Conservation (phyloP, 2,888 invertebrate species). For the Cephus runcator region DNA sequence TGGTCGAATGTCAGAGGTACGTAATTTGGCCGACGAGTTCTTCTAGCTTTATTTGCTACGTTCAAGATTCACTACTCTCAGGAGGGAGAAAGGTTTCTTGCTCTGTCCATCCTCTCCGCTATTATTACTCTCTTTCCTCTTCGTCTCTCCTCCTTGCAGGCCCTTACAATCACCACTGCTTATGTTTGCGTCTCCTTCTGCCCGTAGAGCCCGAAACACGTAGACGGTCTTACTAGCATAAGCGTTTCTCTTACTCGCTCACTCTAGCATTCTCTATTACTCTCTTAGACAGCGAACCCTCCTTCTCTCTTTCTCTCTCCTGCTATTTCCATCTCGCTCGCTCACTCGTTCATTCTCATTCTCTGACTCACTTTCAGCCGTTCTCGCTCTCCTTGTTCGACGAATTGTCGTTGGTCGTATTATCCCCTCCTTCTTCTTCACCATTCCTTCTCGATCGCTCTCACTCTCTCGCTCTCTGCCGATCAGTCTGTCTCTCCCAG, state of each 20-base stretch:
- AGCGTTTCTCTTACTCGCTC: not conserved
- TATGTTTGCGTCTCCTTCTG: not conserved
- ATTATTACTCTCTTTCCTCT: not conserved
- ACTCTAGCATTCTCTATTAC: not conserved
- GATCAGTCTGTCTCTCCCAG: slow-evolving; percentile 16
- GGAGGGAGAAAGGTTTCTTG: not conserved
- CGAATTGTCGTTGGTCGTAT: not conserved
- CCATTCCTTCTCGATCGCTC: not conserved
- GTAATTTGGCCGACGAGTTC: not conserved
- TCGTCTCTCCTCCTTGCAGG: not conserved
- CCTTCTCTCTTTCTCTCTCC: not conserved
- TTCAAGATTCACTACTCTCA: not conserved
- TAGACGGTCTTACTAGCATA: not conserved
- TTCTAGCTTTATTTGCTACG: not conserved
- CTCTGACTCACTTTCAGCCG: not conserved
- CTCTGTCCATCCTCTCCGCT: not conserved
- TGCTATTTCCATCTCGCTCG: not conserved
- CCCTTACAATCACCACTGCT: not conserved
- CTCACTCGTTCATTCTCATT: not conserved
- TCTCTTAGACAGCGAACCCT: not conserved
- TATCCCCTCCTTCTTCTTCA: not conserved
- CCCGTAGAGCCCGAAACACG: not conserved
- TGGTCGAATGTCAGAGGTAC: not conserved
- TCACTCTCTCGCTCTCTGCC: not conserved
- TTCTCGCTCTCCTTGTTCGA: not conserved